A percentile compares a stretch with the other conserved stretches of the same genome.
Conservation (phyloP, 1,140 invertebrate species). For the Pomacea maculata region DNA sequence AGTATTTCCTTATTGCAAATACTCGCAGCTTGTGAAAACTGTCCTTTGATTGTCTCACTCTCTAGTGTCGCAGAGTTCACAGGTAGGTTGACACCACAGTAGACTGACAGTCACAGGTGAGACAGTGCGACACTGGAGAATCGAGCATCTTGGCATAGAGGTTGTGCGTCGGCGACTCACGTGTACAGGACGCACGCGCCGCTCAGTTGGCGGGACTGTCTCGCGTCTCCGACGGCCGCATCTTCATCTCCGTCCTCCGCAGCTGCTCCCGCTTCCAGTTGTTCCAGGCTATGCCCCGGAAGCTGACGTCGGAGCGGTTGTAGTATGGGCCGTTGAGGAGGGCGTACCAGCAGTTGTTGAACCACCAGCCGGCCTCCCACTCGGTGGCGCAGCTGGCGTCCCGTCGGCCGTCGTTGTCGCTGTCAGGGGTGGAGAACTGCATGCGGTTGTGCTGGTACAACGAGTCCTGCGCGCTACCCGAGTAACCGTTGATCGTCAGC, state of each 20-base stretch:
- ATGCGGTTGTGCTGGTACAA: conserved; percentile 76
- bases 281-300: conserved; percentile 84
- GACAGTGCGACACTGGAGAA: no score
- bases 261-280: conserved; percentile 86
- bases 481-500: conserved; percentile 72
- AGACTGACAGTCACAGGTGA: no score
- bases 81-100: no score
- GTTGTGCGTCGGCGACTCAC: no score
- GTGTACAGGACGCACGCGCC: not conserved
- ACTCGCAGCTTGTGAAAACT: no score
- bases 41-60: no score
- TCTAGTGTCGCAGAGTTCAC: no score
- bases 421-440: conserved; percentile 77
- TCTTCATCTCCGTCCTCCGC: conserved; percentile 81
- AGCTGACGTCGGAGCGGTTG: conserved; percentile 77
- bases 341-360: conserved; percentile 86
- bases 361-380: conserved; percentile 69
- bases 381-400: conserved; percentile 76
- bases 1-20: no score
- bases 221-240: conserved; percentile 67
- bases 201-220: not conserved
- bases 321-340: conserved; percentile 92
- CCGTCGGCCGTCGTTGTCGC: conserved; percentile 76
- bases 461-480: conserved; percentile 68
- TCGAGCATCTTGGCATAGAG: no score